A percentile compares a stretch with the other conserved stretches of the same genome.
These are phyloP conservation scores for Oophaga sylvatica DNA, from an alignment of 2,797 vertebrate species.

Conservation along the genomic window DNA sequence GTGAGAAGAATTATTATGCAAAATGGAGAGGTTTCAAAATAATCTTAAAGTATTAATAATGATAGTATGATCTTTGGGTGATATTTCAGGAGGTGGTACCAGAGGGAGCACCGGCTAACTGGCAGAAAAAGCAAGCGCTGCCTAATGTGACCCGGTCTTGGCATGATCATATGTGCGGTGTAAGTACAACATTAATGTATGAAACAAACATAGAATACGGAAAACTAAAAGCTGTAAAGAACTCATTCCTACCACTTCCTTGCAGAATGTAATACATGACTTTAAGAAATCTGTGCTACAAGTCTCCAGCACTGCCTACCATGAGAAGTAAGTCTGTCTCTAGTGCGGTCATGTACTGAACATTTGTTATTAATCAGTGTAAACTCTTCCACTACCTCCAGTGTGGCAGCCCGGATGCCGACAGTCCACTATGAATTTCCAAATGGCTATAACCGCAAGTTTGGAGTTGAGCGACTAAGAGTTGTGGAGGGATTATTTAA, in stretches of 20 bases:
- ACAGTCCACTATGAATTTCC: conserved; percentile 97
- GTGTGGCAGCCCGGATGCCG: conserved; percentile 97
- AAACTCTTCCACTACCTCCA: conserved; percentile 62
- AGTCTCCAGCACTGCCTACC: conserved; percentile 96
- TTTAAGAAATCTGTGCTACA: conserved; percentile 96
- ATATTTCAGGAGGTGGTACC: conserved; percentile 85
- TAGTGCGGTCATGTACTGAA: neutral
- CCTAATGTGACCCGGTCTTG: conserved; percentile 94
- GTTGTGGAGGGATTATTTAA: conserved; percentile 98
- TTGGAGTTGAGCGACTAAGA: conserved; percentile 95
- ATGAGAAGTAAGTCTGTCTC: conserved; percentile 88
- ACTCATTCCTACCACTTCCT: neutral
- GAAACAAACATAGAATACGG: neutral
- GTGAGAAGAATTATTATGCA: conserved; percentile 70
- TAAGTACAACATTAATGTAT: conserved; percentile 71
- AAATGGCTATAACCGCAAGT: conserved; percentile 98
- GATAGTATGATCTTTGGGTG: too few relatives aligned
- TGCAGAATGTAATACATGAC: conserved; percentile 95
- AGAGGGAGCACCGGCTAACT: conserved; percentile 88
- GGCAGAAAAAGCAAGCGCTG: conserved; percentile 98
- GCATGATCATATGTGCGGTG: conserved; percentile 99
- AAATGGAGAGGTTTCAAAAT: neutral
- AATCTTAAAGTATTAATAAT: neutral
- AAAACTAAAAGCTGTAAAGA: neutral
- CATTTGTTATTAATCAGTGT: neutral